Percentiles rank a stretch among this genome's conserved stretches.
These are phyloP conservation scores for Eclectus roratus DNA, from an alignment of 2,113 vertebrate species.

Conservation along the genomic window DNA sequence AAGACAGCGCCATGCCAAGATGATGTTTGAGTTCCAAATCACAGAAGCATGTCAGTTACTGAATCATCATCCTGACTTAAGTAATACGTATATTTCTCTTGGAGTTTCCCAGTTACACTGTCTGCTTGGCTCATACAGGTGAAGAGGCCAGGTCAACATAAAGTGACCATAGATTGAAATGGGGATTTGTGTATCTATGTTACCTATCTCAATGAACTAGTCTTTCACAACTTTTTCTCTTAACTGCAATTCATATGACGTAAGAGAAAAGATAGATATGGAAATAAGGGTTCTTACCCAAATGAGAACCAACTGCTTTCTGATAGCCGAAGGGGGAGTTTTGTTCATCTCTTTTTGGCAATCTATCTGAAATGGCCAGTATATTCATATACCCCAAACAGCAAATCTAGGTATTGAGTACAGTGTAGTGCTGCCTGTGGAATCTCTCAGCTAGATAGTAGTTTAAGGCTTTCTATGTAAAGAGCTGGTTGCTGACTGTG, in stretches of 20 bases:
- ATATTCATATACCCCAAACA: neutral
- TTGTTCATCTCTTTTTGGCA: neutral
- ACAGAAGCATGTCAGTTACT: neutral
- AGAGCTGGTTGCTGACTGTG: neutral
- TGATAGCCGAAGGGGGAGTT: neutral
- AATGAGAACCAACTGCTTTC: neutral
- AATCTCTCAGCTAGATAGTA: neutral
- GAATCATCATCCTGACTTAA: neutral
- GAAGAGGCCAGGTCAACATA: neutral
- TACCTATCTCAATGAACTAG: accelerated
- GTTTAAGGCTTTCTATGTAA: neutral
- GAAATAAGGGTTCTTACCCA: neutral
- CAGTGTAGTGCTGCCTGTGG: neutral
- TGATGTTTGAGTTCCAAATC: neutral
- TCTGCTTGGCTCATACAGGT: neutral
- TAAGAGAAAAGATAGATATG: neutral
- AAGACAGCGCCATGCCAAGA: neutral
- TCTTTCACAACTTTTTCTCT: neutral
- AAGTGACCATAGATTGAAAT: neutral
- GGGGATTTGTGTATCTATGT: neutral
- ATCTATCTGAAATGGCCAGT: neutral
- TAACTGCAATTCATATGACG: neutral
- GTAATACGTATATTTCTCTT: neutral
- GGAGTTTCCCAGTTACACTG: neutral
- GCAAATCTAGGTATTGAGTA: neutral